These are phyloP conservation scores for Morus bassanus DNA, from an alignment of 2,797 vertebrate species.

Conservation along the genomic window DNA sequence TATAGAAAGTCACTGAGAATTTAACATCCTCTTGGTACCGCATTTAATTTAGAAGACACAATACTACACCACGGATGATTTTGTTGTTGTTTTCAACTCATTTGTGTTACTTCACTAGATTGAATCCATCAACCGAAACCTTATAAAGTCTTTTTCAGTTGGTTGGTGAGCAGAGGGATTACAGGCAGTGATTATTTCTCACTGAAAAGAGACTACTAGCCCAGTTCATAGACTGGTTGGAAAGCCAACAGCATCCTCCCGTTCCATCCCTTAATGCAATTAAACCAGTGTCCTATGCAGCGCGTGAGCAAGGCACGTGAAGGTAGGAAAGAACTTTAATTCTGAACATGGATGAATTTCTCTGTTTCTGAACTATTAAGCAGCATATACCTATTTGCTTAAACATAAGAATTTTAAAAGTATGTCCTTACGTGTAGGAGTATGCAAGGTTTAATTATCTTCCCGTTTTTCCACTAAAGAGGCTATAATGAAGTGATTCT, in stretches of 20 bases:
- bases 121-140: neutral
- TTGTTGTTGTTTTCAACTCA: neutral
- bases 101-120: accelerated
- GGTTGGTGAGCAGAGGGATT: neutral
- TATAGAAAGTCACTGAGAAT: accelerated
- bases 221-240: neutral
- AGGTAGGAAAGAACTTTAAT: neutral
- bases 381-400: neutral
- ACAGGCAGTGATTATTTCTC: neutral
- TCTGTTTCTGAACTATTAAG: neutral
- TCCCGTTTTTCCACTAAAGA: neutral
- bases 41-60: neutral
- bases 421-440: accelerated
- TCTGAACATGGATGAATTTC: neutral
- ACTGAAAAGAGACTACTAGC: neutral
- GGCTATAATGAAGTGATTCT: neutral
- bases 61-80: accelerated
- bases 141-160: accelerated
- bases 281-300: accelerated
- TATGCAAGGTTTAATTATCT: neutral
- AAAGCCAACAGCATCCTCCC: neutral
- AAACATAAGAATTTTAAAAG: neutral
- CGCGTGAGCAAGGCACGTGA: accelerated
- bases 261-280: accelerated
- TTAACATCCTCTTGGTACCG: neutral